Base-by-base conservation (phyloP, 2,113 vertebrate species). In the Entomyzon cyanotis region DNA sequence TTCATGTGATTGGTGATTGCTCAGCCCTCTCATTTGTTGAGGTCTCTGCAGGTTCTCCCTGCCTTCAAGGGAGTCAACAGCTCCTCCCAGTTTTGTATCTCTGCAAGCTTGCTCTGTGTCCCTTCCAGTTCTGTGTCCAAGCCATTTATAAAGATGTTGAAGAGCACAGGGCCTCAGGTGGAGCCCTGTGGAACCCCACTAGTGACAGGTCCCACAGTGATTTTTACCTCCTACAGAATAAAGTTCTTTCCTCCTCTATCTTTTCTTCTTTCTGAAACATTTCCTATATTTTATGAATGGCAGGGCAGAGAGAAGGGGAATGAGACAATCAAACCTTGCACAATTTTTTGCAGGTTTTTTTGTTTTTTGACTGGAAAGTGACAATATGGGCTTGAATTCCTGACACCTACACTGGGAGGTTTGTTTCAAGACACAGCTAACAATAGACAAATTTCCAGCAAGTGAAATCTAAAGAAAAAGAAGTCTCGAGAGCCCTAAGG, bases 21-120 rank as follows among this genome's bases (percentile, higher is more conserved):
- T 13, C 64, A 81, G 22, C n/a, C 2, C 52, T 49, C 42, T 27
- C 14, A 16, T 33, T 58, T 81, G 35, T 22, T 1, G 3, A 55
- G n/a, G 9, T 47, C 12, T 56, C 22, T 37, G 35, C 50, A 68
- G 17, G 14, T 1, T 0, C 25, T 68, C 41, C 2, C 22, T 81
- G 78, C 16, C 52, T 1, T 39, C 0, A 0, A 39, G 10, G 28
- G 13, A 47, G 0, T 33, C 3, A 56, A 16, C n/a, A 68, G 50
- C 10, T 67, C 16, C 20, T 67, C 33, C 20, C 30, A n/a, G 30
- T 52, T 42, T 10, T 12, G 13, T 35, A 53, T 44, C 4, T 53
- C 25, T 44, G 25, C 30, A 33, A 65, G 65, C 12, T 31, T 6
- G 5, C 31, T 55, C 9, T 18, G 25, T 30, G 19, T 53, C 60